phyloP scores from a whole-genome alignment of 1,140 invertebrate species.

The Tribolium castaneum region DNA sequence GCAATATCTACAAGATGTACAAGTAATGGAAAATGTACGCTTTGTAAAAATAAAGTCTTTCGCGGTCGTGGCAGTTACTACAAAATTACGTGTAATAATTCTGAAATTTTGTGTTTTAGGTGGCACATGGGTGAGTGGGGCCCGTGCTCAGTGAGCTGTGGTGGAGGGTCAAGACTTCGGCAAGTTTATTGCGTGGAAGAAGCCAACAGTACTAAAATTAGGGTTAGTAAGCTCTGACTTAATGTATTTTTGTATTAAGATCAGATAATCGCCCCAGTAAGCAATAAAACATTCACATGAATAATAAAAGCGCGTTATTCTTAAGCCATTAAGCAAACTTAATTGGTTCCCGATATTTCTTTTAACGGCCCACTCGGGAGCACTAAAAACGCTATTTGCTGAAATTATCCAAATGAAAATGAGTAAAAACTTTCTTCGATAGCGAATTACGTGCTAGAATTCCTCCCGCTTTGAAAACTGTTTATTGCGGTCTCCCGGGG shows the following conservation, averaged over 20 bases:
- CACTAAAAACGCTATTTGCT: constrained; percentile 36
- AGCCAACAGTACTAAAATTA: constrained; percentile 74
- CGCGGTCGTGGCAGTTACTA: too few relatives aligned
- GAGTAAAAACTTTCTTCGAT: constrained; percentile 21
- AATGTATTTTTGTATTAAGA: background rate
- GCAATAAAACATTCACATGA: background rate
- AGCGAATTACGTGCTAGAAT: constrained; percentile 20
- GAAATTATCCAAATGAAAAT: constrained; percentile 41
- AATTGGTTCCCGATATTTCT: constrained; percentile 21
- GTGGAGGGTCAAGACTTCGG: constrained; percentile 80
- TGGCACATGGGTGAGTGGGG: constrained; percentile 93
- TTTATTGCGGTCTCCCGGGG: background rate
- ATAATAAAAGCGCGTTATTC: constrained; percentile 11
- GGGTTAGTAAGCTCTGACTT: constrained; percentile 67
- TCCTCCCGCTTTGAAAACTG: background rate
- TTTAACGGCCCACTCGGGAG: constrained; percentile 30
- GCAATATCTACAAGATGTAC: background rate
- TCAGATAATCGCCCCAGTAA: background rate
- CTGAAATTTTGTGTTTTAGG: constrained; percentile 67
- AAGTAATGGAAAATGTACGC: background rate
- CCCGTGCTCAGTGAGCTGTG: constrained; percentile 84
- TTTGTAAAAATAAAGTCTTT: too few relatives aligned
- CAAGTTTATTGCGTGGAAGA: constrained; percentile 84
- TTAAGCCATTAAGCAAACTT: background rate
- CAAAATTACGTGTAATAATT: background rate